A percentile compares a stretch with the other conserved stretches of the same genome.
phyloP scores from a whole-genome alignment of 2,797 vertebrate species.

The Emys orbicularis region DNA sequence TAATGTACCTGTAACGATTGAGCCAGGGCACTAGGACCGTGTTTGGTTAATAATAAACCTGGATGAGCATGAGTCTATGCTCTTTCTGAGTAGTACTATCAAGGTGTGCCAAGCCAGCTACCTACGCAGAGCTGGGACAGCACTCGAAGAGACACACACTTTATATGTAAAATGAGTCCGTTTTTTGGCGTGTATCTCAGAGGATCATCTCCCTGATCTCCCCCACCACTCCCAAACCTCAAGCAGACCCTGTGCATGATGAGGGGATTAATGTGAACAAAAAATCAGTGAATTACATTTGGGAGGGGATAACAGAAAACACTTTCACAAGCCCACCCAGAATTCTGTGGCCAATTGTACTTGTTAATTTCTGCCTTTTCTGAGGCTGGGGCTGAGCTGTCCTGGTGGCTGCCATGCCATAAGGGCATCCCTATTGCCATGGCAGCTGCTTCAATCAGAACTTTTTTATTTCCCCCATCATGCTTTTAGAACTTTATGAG shows the following conservation, averaged over 20 bases:
- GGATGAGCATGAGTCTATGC: too few relatives aligned
- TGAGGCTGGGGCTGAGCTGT: neutral
- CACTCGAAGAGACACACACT: too few relatives aligned
- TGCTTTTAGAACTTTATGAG: neutral
- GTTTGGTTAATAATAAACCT: too few relatives aligned
- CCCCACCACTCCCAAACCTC: neutral
- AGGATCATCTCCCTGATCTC: neutral
- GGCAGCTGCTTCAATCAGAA: neutral
- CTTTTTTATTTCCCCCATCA: neutral
- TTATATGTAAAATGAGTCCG: neutral
- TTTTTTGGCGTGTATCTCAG: neutral
- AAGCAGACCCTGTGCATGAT: neutral
- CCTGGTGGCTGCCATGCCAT: neutral
- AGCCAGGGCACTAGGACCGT: too few relatives aligned
- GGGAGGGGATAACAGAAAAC: neutral
- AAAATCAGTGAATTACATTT: neutral
- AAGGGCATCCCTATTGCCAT: neutral
- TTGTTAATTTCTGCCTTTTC: neutral
- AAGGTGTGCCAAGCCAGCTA: too few relatives aligned
- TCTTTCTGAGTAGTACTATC: too few relatives aligned
- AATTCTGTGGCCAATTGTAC: neutral
- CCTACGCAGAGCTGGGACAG: too few relatives aligned
- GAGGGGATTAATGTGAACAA: neutral
- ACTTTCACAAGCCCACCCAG: neutral
- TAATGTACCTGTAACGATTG: too few relatives aligned